These are phyloP conservation scores for Lates calcarifer DNA, from an alignment of 2,113 vertebrate species.

Conservation along the genomic window DNA sequence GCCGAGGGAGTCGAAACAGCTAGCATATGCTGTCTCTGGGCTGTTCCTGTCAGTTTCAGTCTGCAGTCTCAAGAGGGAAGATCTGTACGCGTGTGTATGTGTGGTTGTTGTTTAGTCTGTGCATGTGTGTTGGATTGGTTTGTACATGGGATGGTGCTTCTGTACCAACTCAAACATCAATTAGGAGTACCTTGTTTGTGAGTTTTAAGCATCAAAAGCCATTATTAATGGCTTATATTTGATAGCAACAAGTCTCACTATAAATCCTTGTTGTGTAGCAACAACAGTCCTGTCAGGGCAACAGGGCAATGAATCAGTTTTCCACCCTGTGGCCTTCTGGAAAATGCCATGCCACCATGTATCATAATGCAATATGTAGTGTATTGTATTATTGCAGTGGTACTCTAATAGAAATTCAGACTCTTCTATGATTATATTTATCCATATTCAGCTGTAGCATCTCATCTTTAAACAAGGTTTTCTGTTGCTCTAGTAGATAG, in stretches of 20 bases:
- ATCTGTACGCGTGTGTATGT: background rate
- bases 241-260: background rate
- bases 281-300: background rate
- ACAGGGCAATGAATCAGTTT: background rate
- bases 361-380: background rate
- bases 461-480: conserved; percentile 1
- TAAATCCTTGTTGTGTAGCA: conserved; percentile 10
- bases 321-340: background rate
- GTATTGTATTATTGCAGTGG: background rate
- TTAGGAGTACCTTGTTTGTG: background rate
- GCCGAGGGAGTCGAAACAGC: conserved; percentile 59
- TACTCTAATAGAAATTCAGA: background rate
- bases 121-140: background rate
- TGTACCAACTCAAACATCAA: conserved; percentile 19
- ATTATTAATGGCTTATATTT: background rate
- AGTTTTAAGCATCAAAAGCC: conserved; percentile 3
- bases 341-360: conserved; percentile 2
- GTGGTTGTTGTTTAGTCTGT: background rate
- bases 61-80: conserved; percentile 35
- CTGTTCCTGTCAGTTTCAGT: conserved; percentile 65
- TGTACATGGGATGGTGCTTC: background rate
- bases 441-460: background rate
- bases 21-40: conserved; percentile 56
- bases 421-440: background rate
- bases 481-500: background rate